Conservation (phyloP, 2,113 vertebrate species). For the Stomatorhinus ivindoensis region DNA sequence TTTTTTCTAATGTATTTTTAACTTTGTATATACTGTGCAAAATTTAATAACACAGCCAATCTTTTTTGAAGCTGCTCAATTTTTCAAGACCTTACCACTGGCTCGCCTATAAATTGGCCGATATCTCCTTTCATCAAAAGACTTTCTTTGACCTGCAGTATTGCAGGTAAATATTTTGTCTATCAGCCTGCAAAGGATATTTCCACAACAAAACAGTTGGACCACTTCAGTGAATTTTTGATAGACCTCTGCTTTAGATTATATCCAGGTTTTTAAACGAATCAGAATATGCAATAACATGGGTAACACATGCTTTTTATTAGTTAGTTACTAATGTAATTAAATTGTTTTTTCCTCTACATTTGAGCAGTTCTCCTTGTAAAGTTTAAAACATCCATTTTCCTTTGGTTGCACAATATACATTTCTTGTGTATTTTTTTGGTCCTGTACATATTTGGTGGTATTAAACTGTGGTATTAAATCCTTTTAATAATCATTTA, state of each 20-base stretch:
- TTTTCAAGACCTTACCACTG: neutral
- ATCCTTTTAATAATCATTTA: constrained; percentile 4
- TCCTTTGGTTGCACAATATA: neutral
- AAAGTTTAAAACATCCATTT: neutral
- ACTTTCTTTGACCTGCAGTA: neutral
- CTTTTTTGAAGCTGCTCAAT: neutral
- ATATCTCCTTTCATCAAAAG: neutral
- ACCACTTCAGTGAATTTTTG: neutral
- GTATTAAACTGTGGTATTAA: neutral
- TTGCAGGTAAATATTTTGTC: neutral
- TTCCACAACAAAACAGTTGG: neutral
- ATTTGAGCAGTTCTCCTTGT: neutral
- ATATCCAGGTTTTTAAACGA: neutral
- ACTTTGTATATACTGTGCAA: neutral
- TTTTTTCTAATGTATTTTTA: neutral
- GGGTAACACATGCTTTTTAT: neutral
- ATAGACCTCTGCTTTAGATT: neutral
- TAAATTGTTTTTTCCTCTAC: neutral
- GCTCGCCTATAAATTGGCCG: neutral
- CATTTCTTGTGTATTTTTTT: neutral
- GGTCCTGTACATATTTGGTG: neutral
- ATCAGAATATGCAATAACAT: neutral
- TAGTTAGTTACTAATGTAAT: neutral
- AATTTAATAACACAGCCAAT: neutral
- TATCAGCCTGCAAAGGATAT: neutral